Conservation (phyloP, 2,888 invertebrate species). For the Charanyca ferruginea region DNA sequence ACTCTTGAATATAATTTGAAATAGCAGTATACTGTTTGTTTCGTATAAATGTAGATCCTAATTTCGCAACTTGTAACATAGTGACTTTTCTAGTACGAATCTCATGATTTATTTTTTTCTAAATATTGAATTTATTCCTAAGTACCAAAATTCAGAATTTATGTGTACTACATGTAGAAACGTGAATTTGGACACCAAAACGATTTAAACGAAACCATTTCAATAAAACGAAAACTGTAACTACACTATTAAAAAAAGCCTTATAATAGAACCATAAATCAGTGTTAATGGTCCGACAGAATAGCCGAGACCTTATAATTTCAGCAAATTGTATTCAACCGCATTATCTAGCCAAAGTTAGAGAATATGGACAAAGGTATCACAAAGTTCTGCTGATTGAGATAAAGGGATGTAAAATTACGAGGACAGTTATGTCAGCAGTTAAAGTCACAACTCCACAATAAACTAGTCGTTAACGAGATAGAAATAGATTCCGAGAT, state of each 20-base stretch:
- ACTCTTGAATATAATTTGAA: not conserved
- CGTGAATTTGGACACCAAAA: slow-evolving; percentile 31
- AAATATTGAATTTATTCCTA: slow-evolving; percentile 3
- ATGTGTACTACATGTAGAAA: slow-evolving; percentile 22
- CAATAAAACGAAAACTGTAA: slow-evolving; percentile 16
- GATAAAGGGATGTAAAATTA: slow-evolving; percentile 88
- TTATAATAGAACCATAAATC: slow-evolving; percentile 2
- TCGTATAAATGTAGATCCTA: not conserved
- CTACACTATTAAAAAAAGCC: slow-evolving; percentile 17
- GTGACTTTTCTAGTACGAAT: not conserved
- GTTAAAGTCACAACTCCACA: slow-evolving; percentile 78
- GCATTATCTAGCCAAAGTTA: slow-evolving; percentile 76
- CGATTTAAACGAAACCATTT: slow-evolving; percentile 34
- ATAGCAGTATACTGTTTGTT: not conserved
- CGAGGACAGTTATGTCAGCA: slow-evolving; percentile 82
- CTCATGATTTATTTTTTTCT: not conserved
- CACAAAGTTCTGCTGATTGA: slow-evolving; percentile 84
- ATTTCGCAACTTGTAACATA: not conserved
- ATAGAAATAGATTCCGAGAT: slow-evolving; percentile 59
- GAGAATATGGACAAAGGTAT: slow-evolving; percentile 80
- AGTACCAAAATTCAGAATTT: slow-evolving; percentile 23
- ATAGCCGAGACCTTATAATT: slow-evolving; percentile 66
- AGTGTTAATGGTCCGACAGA: slow-evolving; percentile 44
- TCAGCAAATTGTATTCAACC: slow-evolving; percentile 72
- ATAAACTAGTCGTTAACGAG: slow-evolving; percentile 76